Evolutionary conservation across 1,140 invertebrate species (phyloP), one percentile per base, ranked within the genome.

Genomic region (Lysiphlebus fabarum): DNA sequence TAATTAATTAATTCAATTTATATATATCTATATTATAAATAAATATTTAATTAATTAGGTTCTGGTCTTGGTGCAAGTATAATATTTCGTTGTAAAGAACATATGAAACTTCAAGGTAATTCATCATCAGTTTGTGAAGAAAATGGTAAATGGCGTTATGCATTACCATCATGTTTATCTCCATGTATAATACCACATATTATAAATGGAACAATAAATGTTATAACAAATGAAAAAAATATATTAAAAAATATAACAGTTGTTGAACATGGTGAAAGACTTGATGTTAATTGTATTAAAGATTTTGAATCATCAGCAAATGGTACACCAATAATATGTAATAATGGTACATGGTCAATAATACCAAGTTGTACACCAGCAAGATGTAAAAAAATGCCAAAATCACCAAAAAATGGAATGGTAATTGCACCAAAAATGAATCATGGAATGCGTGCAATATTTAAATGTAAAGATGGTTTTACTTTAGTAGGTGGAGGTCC

Each of bases 261-360:
- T 57, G 91, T 95, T 0, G 86, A 88, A 51, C 94, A 98, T 72
- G 93, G 92, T 12, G 87, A 90, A 60, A 83, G 85, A n/a, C 83
- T 98, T 34, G 81, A 88, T 14, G 91, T 98, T 0, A 84, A 87
- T 47, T 99, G 96, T 70, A 87, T 93, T 56, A 81, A 88, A 56
- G 87, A 93, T 65, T 95, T 94, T 67, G 95, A 98, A 71, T 90
- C 96, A 50, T 82, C 87, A 6, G 86, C 86, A 7, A 89, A 87
- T 65, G 85, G 85, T 47, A 84, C 86, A 0, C 85, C 89, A 0
- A 86, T 92, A 1, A 86, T 84, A 0, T 99, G 96, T 70, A 90
- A 94, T 70, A 98, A 98, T 71, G 95, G 95, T 7, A 96, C 94
- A 0, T 99, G 95, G 95, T 90, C 90, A 0, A 89, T 95, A 65